Percentiles rank a stretch among this genome's conserved stretches.
These are phyloP conservation scores for Tethya wilhelma DNA, from an alignment of 37 sponge, comb jelly and placozoan genomes.

Conservation along the genomic window DNA sequence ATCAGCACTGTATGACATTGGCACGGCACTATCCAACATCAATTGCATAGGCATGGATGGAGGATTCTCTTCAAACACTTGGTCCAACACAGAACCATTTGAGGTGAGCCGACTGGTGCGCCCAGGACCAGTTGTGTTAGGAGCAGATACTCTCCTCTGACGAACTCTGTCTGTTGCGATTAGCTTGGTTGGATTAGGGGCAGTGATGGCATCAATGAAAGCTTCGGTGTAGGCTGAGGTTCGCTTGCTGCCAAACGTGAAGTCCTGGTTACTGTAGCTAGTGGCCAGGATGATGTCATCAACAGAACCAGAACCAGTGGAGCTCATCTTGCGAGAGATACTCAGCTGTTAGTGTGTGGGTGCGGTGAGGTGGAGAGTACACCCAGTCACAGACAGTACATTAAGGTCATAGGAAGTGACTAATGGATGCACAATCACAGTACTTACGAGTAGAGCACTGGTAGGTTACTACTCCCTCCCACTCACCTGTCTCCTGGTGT, in stretches of 20 bases:
- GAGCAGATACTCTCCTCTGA: constrained; percentile 33
- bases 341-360: constrained; percentile 33
- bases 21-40: neutral
- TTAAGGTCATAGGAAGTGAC: neutral
- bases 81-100: neutral
- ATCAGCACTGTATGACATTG: constrained; percentile 51
- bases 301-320: constrained; percentile 9
- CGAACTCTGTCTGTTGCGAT: neutral
- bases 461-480: neutral
- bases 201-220: constrained; percentile 59
- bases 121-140: neutral
- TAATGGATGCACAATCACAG: neutral
- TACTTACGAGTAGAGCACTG: too few relatives aligned
- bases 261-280: neutral
- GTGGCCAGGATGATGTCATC: constrained; percentile 42
- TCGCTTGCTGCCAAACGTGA: neutral
- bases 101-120: neutral
- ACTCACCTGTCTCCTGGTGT: constrained; percentile 54
- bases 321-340: constrained; percentile 28
- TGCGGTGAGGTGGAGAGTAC: neutral
- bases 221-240: constrained; percentile 36
- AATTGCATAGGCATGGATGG: too few relatives aligned
- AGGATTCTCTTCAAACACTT: constrained; percentile 29
- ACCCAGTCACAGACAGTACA: neutral
- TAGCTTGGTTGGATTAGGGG: constrained; percentile 4